phyloP scores from a whole-genome alignment of 2,113 vertebrate genomes.

The Rhinogobius similis region DNA sequence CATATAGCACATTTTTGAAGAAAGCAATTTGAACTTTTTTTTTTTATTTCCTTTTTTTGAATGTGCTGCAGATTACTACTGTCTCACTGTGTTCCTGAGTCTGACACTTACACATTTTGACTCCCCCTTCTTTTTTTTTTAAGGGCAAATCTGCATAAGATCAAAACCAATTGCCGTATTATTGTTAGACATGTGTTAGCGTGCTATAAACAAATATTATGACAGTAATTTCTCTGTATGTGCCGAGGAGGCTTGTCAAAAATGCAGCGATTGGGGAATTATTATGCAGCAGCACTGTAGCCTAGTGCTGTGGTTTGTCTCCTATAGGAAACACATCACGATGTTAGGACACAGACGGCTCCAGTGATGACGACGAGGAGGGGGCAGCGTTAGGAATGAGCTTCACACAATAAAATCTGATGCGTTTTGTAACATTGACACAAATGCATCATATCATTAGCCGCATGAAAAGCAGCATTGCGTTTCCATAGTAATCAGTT shows the following conservation, averaged over 20 bases:
- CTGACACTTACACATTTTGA: slow-evolving; percentile 58
- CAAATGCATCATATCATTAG: neutral
- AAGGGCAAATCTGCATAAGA: slow-evolving; percentile 41
- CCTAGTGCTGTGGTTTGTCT: slow-evolving; percentile 29
- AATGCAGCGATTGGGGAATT: slow-evolving; percentile 45
- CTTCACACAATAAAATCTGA: neutral
- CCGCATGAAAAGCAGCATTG: neutral
- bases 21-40: slow-evolving; percentile 18
- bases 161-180: slow-evolving; percentile 52
- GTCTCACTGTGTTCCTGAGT: slow-evolving; percentile 25
- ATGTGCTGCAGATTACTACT: slow-evolving; percentile 26
- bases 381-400: neutral
- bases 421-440: neutral
- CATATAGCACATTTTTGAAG: slow-evolving; percentile 47
- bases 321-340: slow-evolving; percentile 48
- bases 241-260: slow-evolving; percentile 60
- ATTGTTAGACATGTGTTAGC: slow-evolving; percentile 57
- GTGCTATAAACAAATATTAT: slow-evolving; percentile 57
- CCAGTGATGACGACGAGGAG: slow-evolving; percentile 15
- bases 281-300: slow-evolving; percentile 44
- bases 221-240: slow-evolving; percentile 64
- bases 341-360: slow-evolving; percentile 49
- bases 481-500: neutral
- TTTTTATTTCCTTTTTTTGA: neutral
- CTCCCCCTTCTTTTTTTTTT: slow-evolving; percentile 22